Percentiles rank a stretch among this genome's conserved stretches.
Evolutionary conservation across 2,113 vertebrate genomes (phyloP).

Genomic region (Trematocara stigmaticum): DNA sequence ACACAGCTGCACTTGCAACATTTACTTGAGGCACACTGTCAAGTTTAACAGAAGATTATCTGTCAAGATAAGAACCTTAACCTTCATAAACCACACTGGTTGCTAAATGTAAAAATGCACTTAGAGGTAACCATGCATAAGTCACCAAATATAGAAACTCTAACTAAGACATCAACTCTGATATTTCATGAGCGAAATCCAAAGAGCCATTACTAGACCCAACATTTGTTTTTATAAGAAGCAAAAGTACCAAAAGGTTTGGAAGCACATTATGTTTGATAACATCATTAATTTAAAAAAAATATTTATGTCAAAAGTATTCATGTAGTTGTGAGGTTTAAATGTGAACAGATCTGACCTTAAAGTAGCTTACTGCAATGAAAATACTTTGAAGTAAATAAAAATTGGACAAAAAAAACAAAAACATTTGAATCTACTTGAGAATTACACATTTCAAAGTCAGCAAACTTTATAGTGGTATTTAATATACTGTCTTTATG

Average conservation of each 20-base stretch:
- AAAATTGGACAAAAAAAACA: neutral
- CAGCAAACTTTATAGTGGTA: neutral
- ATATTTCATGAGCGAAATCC: neutral
- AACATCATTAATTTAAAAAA: neutral
- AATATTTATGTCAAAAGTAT: neutral
- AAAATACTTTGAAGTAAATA: neutral
- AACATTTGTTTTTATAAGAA: neutral
- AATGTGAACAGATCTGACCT: neutral
- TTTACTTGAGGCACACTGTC: neutral
- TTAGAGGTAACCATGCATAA: neutral
- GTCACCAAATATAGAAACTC: neutral
- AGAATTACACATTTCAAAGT: neutral
- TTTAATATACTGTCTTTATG: neutral
- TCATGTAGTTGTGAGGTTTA: neutral
- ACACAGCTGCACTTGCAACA: neutral
- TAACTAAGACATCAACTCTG: neutral
- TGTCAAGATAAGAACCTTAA: neutral
- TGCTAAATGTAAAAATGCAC: neutral
- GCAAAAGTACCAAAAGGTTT: neutral
- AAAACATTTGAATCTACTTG: neutral
- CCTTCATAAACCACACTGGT: neutral
- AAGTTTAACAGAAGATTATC: accelerated
- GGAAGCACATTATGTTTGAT: neutral
- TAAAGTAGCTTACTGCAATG: neutral
- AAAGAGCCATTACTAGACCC: neutral